Conservation (phyloP, 2,113 vertebrate genomes). For the Sialia sialis region DNA sequence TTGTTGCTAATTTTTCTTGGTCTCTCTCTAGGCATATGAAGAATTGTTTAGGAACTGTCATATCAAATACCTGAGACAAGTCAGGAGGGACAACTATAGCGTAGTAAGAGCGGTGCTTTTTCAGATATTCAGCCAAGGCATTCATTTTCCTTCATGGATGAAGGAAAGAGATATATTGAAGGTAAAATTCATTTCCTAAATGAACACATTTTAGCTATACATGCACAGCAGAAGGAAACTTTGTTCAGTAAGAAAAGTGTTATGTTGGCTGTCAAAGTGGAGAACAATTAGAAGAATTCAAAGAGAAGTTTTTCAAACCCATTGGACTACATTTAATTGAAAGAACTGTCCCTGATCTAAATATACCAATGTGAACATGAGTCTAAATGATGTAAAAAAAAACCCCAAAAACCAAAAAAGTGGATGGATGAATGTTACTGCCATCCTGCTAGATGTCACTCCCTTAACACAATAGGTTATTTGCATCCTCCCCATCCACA, state of each 20-base stretch:
- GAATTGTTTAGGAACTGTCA: conserved; percentile 68
- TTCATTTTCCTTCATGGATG: conserved; percentile 78
- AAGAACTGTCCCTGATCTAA: neutral
- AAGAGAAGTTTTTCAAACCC: neutral
- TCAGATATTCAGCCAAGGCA: conserved; percentile 77
- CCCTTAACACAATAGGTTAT: neutral
- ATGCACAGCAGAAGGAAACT: neutral
- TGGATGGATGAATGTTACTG: neutral
- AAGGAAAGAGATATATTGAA: conserved; percentile 80
- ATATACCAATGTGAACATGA: neutral
- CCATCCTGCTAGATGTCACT: neutral
- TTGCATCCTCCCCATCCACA: neutral
- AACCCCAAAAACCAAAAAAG: neutral
- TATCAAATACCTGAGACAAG: conserved; percentile 70
- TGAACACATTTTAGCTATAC: neutral
- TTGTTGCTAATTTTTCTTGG: neutral
- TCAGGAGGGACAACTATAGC: conserved; percentile 74
- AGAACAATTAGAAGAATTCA: neutral
- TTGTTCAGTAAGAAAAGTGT: neutral
- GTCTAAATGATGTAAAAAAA: neutral
- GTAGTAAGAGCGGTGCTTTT: conserved; percentile 75
- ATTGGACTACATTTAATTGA: neutral
- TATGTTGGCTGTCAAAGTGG: neutral
- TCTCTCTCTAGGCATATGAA: conserved; percentile 69
- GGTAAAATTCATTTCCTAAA: conserved; percentile 45